A percentile compares a stretch with the other conserved stretches of the same genome.
Evolutionary conservation across 2,797 vertebrate species (phyloP).

Genomic region (Phalanger gymnotis): DNA sequence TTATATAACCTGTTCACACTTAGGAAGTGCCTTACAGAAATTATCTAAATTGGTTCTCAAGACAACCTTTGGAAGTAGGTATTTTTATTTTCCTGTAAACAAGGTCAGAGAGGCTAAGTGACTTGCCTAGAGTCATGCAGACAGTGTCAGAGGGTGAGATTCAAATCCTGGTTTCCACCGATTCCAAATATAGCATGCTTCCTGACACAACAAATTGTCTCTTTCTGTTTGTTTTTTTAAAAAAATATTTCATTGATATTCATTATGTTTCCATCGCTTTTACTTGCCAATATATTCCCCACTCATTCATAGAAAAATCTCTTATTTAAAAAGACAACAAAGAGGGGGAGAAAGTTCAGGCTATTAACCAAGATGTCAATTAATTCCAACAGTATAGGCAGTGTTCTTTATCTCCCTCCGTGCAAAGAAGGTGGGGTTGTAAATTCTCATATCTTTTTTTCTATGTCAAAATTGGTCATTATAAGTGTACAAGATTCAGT

Average conservation of each 20-base stretch:
- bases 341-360: not conserved
- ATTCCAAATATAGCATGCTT: not conserved
- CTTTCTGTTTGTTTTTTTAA: not conserved
- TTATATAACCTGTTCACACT: not conserved
- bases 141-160: not conserved
- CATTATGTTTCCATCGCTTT: not conserved
- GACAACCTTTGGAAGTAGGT: not conserved
- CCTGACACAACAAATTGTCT: not conserved
- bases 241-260: not conserved
- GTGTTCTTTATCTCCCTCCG: not conserved
- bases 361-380: not conserved
- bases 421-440: not conserved
- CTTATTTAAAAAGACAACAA: not conserved
- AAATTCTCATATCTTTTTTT: not conserved
- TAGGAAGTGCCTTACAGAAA: not conserved
- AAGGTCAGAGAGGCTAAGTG: not conserved
- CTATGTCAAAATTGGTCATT: not conserved
- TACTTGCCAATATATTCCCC: not conserved
- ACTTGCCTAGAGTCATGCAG: not conserved
- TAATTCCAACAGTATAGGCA: not conserved
- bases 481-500: not conserved
- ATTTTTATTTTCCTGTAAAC: not conserved
- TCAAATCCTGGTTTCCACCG: not conserved
- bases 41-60: not conserved
- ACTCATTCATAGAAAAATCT: not conserved